Evolutionary conservation across 1,140 invertebrate genomes (phyloP).

Genomic region (Mamestra configurata): DNA sequence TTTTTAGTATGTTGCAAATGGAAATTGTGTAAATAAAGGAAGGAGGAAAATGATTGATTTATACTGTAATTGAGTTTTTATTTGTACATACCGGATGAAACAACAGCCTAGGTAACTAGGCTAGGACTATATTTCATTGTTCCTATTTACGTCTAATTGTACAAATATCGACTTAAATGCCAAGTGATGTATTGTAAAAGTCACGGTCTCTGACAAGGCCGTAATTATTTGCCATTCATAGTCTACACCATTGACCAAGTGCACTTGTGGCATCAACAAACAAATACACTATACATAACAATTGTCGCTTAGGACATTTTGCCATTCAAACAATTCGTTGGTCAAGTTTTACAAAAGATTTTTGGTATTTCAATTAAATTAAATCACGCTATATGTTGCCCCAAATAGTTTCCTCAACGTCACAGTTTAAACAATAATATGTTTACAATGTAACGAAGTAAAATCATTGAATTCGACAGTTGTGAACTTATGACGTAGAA

Average conservation of each 20-base stretch:
- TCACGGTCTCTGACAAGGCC: background rate
- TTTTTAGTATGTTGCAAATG: background rate
- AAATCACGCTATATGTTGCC: background rate
- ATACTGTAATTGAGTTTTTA: background rate
- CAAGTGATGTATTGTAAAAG: slow-evolving; percentile 19
- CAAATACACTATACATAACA: background rate
- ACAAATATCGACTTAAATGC: background rate
- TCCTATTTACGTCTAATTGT: background rate
- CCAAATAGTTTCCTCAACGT: background rate
- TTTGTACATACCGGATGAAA: background rate
- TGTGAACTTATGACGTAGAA: slow-evolving; percentile 28
- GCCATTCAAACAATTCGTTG: background rate
- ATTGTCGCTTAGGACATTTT: background rate
- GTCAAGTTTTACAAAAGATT: background rate
- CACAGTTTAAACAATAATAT: background rate
- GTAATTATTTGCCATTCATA: background rate
- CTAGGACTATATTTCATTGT: background rate
- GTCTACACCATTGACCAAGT: background rate
- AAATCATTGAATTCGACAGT: background rate
- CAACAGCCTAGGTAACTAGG: too few species aligned
- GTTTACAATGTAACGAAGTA: background rate
- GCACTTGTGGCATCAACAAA: background rate
- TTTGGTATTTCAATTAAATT: background rate
- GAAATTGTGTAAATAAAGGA: slow-evolving; percentile 6
- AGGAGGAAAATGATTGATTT: background rate